Evolutionary conservation across 2,888 invertebrate genomes (phyloP), one percentile per base, ranked within the genome.

Genomic region (Zele albiditarsus): DNA sequence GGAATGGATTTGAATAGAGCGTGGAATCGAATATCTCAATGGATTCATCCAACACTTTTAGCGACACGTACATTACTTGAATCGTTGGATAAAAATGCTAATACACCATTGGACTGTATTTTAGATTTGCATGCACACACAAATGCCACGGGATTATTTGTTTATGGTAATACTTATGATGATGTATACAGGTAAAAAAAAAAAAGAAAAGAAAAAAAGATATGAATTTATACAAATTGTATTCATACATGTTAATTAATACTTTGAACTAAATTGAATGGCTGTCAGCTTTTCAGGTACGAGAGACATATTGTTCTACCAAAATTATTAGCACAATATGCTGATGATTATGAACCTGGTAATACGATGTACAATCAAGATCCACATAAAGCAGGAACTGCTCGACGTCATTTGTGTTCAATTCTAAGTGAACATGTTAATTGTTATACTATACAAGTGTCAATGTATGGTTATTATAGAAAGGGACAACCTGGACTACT

Each of bases 261-360:
- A n/a, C 8, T 28, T 8, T 49, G 14, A 46, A 6, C 16, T 28
- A 8, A 57, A 57, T 31, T 10, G 20, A 33, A 70, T 25, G 20
- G 82, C 81, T 83, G 84, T 78, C 81, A 87, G 86, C 84, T 84
- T 87, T 92, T 87, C 84, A 95, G 97, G 85, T 97, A 97, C 87
- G 98, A 99, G 89, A 92, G 97, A 33, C 99, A 99, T 89, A 95
- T 98, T 63, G 95, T 99, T 3, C 95, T 99, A 83, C 98, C 99
- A 0, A 98, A 98, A 89, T 92, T 98, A 77, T 91, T 99, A 75
- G 94, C 95, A 62, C 93, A 94, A 82, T 95, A 96, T 80, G 94
- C 97, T 0, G 96, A 97, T 84, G 98, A 98, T 84, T 99, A 97
- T 91, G 93, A 94, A 33, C 87, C 93, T 8, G 93, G 93, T 60